Evolutionary conservation across 2,888 invertebrate genomes (phyloP).

Genomic region (Dichetophora obliterata): DNA sequence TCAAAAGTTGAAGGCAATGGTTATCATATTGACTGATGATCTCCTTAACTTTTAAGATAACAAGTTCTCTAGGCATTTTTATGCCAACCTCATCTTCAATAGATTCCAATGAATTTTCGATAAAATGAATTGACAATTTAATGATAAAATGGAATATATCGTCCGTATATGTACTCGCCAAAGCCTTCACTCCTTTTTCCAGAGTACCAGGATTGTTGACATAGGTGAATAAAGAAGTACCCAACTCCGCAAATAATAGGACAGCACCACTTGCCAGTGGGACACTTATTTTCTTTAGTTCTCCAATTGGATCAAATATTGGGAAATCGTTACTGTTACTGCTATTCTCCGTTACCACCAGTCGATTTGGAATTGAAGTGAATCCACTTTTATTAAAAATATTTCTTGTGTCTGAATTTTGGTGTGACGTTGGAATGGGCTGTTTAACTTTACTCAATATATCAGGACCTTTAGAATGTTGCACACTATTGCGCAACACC

Average conservation of each 20-base stretch:
- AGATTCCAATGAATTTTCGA: background rate
- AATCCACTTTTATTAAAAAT: background rate
- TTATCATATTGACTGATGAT: background rate
- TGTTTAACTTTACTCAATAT: slow-evolving; percentile 56
- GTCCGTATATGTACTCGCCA: background rate
- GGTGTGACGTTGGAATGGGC: slow-evolving; percentile 54
- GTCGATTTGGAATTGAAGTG: background rate
- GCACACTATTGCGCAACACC: slow-evolving; percentile 59
- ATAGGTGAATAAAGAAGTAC: background rate
- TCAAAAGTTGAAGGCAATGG: background rate
- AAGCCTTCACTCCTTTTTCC: background rate
- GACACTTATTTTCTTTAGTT: background rate
- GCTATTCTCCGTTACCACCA: background rate
- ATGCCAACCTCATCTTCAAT: background rate
- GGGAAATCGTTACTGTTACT: background rate
- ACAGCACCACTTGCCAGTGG: background rate
- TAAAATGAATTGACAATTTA: background rate
- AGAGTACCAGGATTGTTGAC: background rate
- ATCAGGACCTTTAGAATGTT: slow-evolving; percentile 59
- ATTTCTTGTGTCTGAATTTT: background rate
- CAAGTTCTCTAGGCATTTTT: background rate
- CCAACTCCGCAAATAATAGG: background rate
- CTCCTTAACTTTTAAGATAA: background rate
- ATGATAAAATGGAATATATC: background rate
- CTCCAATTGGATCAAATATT: background rate